Base-by-base conservation (phyloP, 2,113 vertebrate genomes). In the Toxotes chatareus region DNA sequence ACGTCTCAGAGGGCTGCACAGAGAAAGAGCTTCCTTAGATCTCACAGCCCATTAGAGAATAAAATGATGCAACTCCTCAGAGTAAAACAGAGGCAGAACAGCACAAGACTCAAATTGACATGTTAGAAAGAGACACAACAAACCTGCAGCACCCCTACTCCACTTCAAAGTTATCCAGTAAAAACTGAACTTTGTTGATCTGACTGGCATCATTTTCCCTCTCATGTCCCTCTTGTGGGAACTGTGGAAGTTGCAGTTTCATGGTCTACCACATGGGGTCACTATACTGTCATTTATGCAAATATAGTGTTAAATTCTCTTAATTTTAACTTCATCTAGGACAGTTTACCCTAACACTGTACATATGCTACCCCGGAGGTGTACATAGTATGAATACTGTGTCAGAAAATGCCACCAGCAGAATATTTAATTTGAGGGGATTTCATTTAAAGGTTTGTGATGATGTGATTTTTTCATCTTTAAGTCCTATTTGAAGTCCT, bases 241-340 rank as follows among this genome's bases (percentile, higher is more conserved):
- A 42, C 31, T 36, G 32, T 14, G 19, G 19, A 16, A 19, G 40
- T 2, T 86, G 73, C 60, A 70, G 62, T 77, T 73, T 4, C 31
- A 4, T 3, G 5, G 2, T 36, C 0, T 4, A 8, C 85, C 91
- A 83, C 2, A 1, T 56, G 88, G 53, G 42, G 89, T 63, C 86
- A 14, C 76, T 84, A 11, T 70, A 31, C 8, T 10, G 17, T 42
- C 51, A 80, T 31, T 9, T 31, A 71, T 80, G 11, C 49, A n/a
- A 44, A 31, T 3, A 19, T 4, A 14, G 23, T 19, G 62, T 27
- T 23, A 3, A 19, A 64, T 17, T 23, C 40, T 9, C 3, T 42
- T 1, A 13, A 19, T 46, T 31, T 16, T 19, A 23, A 14, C 14
- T 16, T 8, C 12, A 17, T 4, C 46, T 0, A 49, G 16, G 12